These are phyloP conservation scores for Heteromormyrus szaboi DNA, from an alignment of 2,797 vertebrate genomes.

Conservation along the genomic window DNA sequence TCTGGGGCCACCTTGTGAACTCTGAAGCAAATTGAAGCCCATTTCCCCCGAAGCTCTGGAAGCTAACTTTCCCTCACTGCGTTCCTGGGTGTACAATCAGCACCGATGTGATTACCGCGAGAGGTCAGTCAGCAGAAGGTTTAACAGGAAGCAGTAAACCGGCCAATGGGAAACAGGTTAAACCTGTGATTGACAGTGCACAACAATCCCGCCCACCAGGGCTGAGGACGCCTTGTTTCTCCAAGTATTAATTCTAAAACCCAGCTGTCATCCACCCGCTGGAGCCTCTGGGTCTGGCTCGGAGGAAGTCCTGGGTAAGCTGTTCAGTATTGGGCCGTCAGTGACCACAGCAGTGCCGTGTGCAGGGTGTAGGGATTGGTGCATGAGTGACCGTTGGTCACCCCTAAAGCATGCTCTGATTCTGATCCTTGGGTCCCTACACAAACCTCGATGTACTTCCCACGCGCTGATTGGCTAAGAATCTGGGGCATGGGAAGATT, in stretches of 20 bases:
- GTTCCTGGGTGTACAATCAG: slow-evolving; percentile 31
- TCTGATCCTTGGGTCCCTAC: neutral
- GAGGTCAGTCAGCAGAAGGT: neutral
- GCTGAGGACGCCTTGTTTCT: neutral
- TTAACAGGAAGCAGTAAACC: neutral
- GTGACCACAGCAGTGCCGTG: neutral
- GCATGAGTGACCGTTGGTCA: neutral
- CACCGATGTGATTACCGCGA: neutral
- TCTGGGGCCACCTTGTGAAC: slow-evolving; percentile 7
- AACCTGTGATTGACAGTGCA: neutral
- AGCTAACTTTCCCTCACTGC: neutral
- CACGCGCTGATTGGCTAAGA: neutral
- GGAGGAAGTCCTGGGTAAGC: neutral
- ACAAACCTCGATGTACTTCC: neutral
- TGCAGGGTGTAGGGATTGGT: neutral
- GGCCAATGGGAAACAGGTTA: neutral
- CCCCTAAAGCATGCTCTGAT: neutral
- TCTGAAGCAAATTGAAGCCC: neutral
- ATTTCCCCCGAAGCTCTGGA: neutral
- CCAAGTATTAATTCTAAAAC: neutral
- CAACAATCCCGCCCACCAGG: neutral
- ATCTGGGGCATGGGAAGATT: neutral
- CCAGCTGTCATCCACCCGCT: neutral
- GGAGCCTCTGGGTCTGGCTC: neutral
- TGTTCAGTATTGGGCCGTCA: neutral